Evolutionary conservation across 2,113 vertebrate species (phyloP), one percentile per base, ranked within the genome.

Genomic region (Nycticorax nycticorax): DNA sequence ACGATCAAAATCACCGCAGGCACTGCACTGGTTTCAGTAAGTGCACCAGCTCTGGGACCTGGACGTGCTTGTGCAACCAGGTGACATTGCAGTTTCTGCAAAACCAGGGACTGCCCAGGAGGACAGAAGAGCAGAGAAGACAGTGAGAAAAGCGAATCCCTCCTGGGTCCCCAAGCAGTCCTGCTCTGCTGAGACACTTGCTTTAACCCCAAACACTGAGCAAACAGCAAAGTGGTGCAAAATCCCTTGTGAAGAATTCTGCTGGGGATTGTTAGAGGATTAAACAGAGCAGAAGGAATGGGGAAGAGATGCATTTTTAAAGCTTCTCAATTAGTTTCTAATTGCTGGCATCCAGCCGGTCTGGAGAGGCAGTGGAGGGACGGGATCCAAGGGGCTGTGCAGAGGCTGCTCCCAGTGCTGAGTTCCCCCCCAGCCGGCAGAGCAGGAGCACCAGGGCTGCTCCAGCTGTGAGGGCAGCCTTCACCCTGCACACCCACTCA

Each of bases 271-370:
- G 55, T 56, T 43, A 74, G 41, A 59, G 84, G 78, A 93, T 92
- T 96, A 95, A 94, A 80, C 79, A 93, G 94, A 96, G 92, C 93
- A 96, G 92, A 96, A 96, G 79, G 73, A 96, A 91, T 37, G 79
- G 53, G 67, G 55, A 94, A 60, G 79, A 88, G 93, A 96, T 32
- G 76, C 60, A 72, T 92, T 96, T 94, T 95, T 78, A 84, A 93
- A 90, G 89, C 72, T 89, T 84, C 66, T 89, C 93, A 72, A 92
- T 96, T 91, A 96, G 56, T 64, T 93, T 86, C 77, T 95, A 92
- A 92, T 95, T 86, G 85, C 64, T 88, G 94, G 92, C 85, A 93
- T 35, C 35, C 68, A 72, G 71, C 72, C 85, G 75, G 68, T 0
- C 60, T 78, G 53, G 80, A 75, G 41, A 45, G 32, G 67, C 71